Percentiles rank a stretch among this genome's conserved stretches.
phyloP scores from a whole-genome alignment of 2,888 invertebrate genomes.

The Tetramorium bicarinatum region DNA sequence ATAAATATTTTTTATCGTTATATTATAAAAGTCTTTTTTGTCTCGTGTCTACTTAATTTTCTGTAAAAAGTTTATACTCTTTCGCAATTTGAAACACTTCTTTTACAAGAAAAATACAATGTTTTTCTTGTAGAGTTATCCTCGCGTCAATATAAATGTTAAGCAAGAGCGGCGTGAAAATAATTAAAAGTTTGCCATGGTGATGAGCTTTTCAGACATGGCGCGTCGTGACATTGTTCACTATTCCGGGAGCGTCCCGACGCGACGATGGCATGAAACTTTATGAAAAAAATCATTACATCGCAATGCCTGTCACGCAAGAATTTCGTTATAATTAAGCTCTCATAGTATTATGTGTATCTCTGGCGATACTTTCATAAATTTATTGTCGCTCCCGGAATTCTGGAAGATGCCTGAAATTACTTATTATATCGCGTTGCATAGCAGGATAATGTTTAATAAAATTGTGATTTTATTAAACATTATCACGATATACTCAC shows the following conservation, averaged over 20 bases:
- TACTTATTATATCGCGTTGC: background rate
- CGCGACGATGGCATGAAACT: conserved; percentile 24
- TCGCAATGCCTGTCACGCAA: conserved; percentile 33
- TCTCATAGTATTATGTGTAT: background rate
- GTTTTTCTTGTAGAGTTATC: conserved; percentile 25
- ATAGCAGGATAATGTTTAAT: no score
- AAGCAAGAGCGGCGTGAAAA: conserved; percentile 31
- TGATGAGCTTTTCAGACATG: conserved; percentile 48
- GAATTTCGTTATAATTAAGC: conserved; percentile 49
- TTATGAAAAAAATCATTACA: conserved; percentile 47
- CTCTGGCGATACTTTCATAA: conserved; percentile 17
- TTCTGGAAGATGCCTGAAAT: conserved; percentile 24
- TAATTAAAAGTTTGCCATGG: conserved; percentile 51
- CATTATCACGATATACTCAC: background rate
- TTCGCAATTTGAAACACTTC: background rate
- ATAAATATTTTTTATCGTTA: conserved; percentile 7
- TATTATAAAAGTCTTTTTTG: background rate
- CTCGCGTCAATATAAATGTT: conserved; percentile 17
- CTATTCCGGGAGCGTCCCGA: conserved; percentile 38
- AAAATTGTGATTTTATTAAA: conserved; percentile 24
- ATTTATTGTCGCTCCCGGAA: conserved; percentile 33
- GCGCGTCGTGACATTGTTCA: conserved; percentile 37
- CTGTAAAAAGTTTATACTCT: background rate
- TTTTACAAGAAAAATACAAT: conserved; percentile 9
- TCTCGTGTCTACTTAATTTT: background rate